phyloP scores from a whole-genome alignment of 2,113 vertebrate genomes.

The Paramisgurnus dabryanus region DNA sequence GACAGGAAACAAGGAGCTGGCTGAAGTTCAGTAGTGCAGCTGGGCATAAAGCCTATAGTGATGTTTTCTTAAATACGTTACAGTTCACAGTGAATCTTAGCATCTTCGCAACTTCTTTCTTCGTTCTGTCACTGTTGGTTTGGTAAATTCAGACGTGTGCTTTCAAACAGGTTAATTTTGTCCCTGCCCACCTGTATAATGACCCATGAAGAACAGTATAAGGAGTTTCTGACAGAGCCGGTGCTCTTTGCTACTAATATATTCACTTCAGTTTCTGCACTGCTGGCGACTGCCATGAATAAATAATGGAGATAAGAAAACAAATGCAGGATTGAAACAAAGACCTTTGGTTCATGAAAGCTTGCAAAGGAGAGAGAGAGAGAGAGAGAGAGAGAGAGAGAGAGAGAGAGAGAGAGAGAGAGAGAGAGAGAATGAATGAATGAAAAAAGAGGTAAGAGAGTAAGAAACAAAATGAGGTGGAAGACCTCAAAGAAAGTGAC shows the following conservation, averaged over 20 bases:
- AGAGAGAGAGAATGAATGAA: background rate
- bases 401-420: background rate
- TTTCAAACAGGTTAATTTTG: slow-evolving; percentile 43
- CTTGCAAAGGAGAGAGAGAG: slow-evolving; percentile 23
- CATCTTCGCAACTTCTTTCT: background rate
- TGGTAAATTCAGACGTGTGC: slow-evolving; percentile 31
- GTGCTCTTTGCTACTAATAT: slow-evolving; percentile 60
- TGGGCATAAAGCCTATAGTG: background rate
- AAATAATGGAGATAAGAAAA: slow-evolving; percentile 64
- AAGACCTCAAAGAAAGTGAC: background rate
- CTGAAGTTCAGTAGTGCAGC: no score
- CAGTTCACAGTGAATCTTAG: background rate
- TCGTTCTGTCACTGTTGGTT: slow-evolving; percentile 35
- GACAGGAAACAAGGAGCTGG: no score
- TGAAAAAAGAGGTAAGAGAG: background rate
- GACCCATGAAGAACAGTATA: slow-evolving; percentile 63
- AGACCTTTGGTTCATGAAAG: slow-evolving; percentile 23
- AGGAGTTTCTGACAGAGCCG: slow-evolving; percentile 62
- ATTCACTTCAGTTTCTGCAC: slow-evolving; percentile 59
- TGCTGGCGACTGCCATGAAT: slow-evolving; percentile 62
- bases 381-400: background rate
- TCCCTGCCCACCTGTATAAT: slow-evolving; percentile 56
- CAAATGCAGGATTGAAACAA: slow-evolving; percentile 60
- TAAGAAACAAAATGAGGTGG: no score
- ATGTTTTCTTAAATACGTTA: slow-evolving; percentile 8